A percentile compares a stretch with the other conserved stretches of the same genome.
Conservation (phyloP, 2,797 vertebrate species). For the Lepilemur septentrionalis region DNA sequence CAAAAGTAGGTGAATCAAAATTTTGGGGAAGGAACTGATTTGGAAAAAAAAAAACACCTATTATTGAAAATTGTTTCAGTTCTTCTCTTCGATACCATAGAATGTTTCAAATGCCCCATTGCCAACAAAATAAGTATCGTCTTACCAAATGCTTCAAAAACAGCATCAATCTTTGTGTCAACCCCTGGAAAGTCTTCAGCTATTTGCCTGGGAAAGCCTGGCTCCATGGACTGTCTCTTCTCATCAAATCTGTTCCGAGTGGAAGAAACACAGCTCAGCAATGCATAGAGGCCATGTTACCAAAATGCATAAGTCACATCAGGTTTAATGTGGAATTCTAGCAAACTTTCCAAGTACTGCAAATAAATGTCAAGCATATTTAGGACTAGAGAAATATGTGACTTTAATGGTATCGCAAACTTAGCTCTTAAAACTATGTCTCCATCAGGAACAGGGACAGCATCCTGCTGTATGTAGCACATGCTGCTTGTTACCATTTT, state of each 20-base stretch:
- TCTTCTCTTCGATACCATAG: not conserved
- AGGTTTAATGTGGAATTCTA: not conserved
- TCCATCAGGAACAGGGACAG: not conserved
- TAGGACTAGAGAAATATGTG: not conserved
- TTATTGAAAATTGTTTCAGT: not conserved
- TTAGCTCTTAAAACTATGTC: not conserved
- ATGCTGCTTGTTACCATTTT: not conserved
- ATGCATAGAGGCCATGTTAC: rapidly evolving
- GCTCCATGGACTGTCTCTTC: slow-evolving; percentile 72
- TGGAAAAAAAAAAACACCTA: not conserved
- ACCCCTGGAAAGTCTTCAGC: slow-evolving; percentile 76
- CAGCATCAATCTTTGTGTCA: slow-evolving; percentile 70
- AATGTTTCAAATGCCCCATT: not conserved
- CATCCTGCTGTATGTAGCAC: not conserved
- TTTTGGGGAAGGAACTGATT: not conserved
- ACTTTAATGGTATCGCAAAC: not conserved
- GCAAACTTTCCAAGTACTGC: not conserved
- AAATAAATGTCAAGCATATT: not conserved
- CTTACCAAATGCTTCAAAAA: slow-evolving; percentile 76
- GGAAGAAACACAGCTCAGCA: not conserved
- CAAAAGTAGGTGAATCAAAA: not conserved
- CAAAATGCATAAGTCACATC: not conserved
- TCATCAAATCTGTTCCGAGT: slow-evolving; percentile 77
- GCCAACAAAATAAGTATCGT: not conserved
- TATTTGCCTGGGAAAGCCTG: slow-evolving; percentile 73